Base-by-base conservation (phyloP, 2,797 vertebrate genomes). In the Manis crassicaudata region DNA sequence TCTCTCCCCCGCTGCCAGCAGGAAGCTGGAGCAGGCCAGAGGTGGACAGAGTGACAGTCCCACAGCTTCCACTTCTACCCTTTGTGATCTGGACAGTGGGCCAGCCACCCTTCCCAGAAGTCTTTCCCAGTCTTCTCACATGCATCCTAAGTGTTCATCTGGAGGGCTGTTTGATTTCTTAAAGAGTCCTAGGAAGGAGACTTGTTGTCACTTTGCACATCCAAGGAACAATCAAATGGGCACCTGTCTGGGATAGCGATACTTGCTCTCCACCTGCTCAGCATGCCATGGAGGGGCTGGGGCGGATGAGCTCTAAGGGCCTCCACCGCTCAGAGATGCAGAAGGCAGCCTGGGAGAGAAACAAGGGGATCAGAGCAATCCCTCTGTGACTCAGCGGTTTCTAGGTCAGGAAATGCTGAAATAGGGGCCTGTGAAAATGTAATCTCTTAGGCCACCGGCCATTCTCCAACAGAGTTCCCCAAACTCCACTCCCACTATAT, bases 381-480 rank as follows among this genome's bases (percentile, higher is more conserved):
- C 84, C 72, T 94, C 63, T 8, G 50, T 97, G 96, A 97, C 95
- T 97, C 95, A 97, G 97, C 97, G 96, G 27, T 93, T 92, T 92
- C 58, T 54, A 77, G 83, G 65, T 50, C 83, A 92, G 88, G 52
- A 97, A 95, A 88, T 21, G 54, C 83, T 92, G 62, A 96, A 94
- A 79, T 32, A 89, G 23, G 75, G 79, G 27, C 82, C 46, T 46
- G 12, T 58, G 62, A 46, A 79, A 81, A 96, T 50, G 50, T 35
- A 85, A 58, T 52, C 46, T 87, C 43, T 68, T 37, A 90, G 94
- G 35, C 63, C 56, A 89, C n/a, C 16, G 80, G 56, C 40, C 62
- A n/a, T 4, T 35, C 62, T 60, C 65, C 76, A 82, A 72, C 4
- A 4, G 73, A 52, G 40, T 27, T 46, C 72, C 82, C 72, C 58